Evolutionary conservation across 2,888 invertebrate genomes (phyloP), one percentile per base, ranked within the genome.

Genomic region (Drosophila phalerata): DNA sequence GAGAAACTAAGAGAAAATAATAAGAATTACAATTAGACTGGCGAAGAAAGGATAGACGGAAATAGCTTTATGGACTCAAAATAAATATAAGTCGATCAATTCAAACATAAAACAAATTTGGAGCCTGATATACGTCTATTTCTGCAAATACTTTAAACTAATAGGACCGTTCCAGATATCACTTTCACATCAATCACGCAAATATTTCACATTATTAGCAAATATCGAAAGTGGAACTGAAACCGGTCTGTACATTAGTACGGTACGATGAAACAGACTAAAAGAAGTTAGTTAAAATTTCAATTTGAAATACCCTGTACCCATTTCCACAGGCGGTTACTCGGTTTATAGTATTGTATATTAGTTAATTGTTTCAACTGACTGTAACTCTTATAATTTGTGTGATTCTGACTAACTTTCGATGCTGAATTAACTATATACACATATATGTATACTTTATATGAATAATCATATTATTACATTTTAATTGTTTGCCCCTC

Each of bases 1-100:
- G 30, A 34, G 30, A 43, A 38, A 25, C 25, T 37, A 48, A n/a
- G 17, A 1, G 13, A 61, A 38, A 34, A 43, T 43, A 43, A 43
- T 53, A 51, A 19, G 19, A 25, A 58, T 38, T 51, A 55, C 62
- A 71, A 66, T 58, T 58, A 66, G 57, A 66, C 58, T 73, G 73
- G 57, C 51, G 49, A 43, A 6, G 48, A 38, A 6, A 19, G 25
- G 30, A 53, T 48, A 30, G 63, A 45, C 51, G 53, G 45, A 63
- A 38, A 58, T 73, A 73, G 73, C 73, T 73, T 73, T 63, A 73
- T 55, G 42, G 34, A 62, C 53, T 73, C 43, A 34, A 51, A 11
- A 53, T 42, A 72, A 37, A 32, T 43, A 56, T 45, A 73, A 67
- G 40, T 40, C 42, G 69, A 75, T 55, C 37, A 52, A 55, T 47